A percentile compares a stretch with the other conserved stretches of the same genome.
phyloP scores from a whole-genome alignment of 2,797 vertebrate genomes.

The Periparus ater region DNA sequence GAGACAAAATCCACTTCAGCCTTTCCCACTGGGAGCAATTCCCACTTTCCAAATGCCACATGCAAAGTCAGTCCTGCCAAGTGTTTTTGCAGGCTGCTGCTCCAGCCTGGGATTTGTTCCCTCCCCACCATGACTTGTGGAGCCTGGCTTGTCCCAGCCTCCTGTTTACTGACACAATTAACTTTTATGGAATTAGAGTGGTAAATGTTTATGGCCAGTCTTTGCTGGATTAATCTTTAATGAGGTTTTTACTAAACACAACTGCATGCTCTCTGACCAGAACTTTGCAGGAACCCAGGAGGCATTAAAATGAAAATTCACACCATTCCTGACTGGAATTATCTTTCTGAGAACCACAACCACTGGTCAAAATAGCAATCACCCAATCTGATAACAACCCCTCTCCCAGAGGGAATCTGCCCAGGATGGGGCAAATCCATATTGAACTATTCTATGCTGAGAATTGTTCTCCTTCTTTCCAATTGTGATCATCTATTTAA shows the following conservation, averaged over 20 bases:
- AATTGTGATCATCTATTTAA: conserved; percentile 42
- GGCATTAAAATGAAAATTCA: conserved; percentile 23
- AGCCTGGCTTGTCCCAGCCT: neutral
- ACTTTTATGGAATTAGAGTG: conserved; percentile 37
- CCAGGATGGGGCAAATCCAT: neutral
- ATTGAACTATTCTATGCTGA: neutral
- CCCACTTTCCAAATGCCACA: neutral
- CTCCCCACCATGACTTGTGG: neutral
- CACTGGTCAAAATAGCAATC: neutral
- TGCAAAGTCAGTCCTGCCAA: neutral
- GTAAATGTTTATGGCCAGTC: conserved; percentile 13
- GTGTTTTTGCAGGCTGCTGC: neutral
- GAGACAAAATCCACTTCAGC: conserved; percentile 28
- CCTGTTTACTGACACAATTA: conserved; percentile 33
- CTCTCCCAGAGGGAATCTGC: neutral
- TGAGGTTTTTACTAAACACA: conserved; percentile 35
- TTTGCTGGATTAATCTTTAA: conserved; percentile 57
- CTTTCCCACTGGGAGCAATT: neutral
- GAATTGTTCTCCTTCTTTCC: neutral
- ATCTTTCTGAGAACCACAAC: neutral
- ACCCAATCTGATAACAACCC: neutral
- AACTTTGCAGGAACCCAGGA: neutral
- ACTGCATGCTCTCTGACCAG: neutral
- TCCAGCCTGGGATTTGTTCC: neutral
- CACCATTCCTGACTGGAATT: neutral